phyloP scores from a whole-genome alignment of 1,140 invertebrate species.

The Babylonia areolata region DNA sequence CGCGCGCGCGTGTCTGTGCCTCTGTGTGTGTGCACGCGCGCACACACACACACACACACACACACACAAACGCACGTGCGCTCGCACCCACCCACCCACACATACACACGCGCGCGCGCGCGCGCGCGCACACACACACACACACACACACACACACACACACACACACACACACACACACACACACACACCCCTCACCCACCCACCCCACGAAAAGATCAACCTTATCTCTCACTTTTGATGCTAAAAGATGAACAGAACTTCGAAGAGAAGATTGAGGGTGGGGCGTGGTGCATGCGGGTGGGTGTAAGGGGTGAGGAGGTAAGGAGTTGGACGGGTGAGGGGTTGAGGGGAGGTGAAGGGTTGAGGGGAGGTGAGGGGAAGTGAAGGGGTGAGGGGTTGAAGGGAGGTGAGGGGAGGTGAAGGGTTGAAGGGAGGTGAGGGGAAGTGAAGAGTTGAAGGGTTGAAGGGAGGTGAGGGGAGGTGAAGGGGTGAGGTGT shows the following conservation, averaged over 20 bases:
- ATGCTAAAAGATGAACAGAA: not conserved
- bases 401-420: too few species aligned
- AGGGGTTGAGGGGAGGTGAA: too few species aligned
- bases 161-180: not conserved
- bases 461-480: too few species aligned
- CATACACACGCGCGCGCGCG: too few species aligned
- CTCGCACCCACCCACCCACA: not conserved
- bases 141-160: conserved; percentile 4
- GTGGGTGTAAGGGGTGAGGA: not conserved
- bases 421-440: too few species aligned
- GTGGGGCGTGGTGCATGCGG: not conserved
- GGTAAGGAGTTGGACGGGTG: too few species aligned
- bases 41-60: not conserved
- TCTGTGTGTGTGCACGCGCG: not conserved
- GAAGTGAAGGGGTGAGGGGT: too few species aligned
- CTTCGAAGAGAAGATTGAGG: not conserved
- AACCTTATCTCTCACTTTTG: too few species aligned
- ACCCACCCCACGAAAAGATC: not conserved
- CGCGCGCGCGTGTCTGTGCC: not conserved
- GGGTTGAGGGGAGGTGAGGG: too few species aligned
- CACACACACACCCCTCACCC: not conserved
- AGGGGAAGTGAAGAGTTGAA: too few species aligned
- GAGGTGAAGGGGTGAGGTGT: too few species aligned
- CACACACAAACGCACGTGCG: not conserved
- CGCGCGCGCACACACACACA: too few species aligned